These are phyloP conservation scores for Dexiosoma caninum DNA, from an alignment of 2,888 invertebrate species.

Conservation along the genomic window DNA sequence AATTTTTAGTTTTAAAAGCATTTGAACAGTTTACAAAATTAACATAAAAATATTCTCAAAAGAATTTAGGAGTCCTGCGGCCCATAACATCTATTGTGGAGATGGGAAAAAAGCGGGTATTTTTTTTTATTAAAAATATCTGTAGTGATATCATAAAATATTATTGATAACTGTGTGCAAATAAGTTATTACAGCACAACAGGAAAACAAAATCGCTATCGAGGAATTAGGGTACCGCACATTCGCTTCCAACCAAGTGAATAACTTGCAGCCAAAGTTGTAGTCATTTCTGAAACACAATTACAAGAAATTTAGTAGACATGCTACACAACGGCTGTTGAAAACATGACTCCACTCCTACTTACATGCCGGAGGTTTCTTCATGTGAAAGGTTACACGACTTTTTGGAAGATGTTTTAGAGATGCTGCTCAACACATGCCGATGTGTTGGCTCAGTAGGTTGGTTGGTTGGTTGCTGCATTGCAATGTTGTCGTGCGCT, in stretches of 20 bases:
- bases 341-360: conserved; percentile 39
- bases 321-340: conserved; percentile 44
- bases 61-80: too few species aligned
- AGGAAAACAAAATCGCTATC: not conserved
- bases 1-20: too few species aligned
- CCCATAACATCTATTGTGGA: too few species aligned
- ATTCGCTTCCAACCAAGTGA: not conserved
- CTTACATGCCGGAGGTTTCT: not conserved
- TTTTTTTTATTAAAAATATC: too few species aligned
- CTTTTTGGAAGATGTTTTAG: not conserved
- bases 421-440: conserved; percentile 1
- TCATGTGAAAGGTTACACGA: conserved; percentile 14
- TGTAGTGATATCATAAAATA: too few species aligned
- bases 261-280: not conserved
- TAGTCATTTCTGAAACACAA: conserved; percentile 1
- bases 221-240: not conserved
- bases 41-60: too few species aligned
- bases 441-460: not conserved
- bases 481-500: conserved; percentile 8
- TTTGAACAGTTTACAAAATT: too few species aligned
- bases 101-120: too few species aligned
- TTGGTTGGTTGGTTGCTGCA: not conserved
- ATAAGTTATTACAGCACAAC: too few species aligned
- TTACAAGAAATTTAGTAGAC: conserved; percentile 45
- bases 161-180: too few species aligned